Percentiles rank a stretch among this genome's conserved stretches.
Evolutionary conservation across 2,888 invertebrate species (phyloP).

Genomic region (Mechanitis messenoides): DNA sequence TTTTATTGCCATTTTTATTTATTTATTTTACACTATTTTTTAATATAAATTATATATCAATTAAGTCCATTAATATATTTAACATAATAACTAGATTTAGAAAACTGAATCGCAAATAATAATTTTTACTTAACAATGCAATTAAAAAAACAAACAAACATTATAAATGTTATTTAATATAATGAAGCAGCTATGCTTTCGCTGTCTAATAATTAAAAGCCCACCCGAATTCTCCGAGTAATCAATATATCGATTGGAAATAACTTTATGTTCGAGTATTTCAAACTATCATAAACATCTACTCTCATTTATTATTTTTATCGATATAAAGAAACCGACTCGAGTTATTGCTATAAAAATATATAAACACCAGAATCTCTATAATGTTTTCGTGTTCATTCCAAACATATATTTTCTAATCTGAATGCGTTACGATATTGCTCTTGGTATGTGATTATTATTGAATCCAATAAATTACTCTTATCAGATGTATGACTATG

Average conservation of each 20-base stretch:
- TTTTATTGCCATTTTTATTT: too few species aligned
- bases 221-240: constrained; percentile 50
- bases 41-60: too few species aligned
- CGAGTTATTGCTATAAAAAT: constrained; percentile 56
- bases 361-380: constrained; percentile 46
- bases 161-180: constrained; percentile 14
- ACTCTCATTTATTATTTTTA: constrained; percentile 48
- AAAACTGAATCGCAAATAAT: too few species aligned
- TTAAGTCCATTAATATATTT: too few species aligned
- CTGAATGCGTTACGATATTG: not conserved
- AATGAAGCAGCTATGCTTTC: constrained; percentile 45
- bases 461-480: not conserved
- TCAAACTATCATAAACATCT: constrained; percentile 47
- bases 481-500: not conserved
- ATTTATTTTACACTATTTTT: too few species aligned
- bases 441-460: constrained; percentile 1
- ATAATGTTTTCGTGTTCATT: constrained; percentile 34
- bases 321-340: constrained; percentile 53
- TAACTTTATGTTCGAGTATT: constrained; percentile 21
- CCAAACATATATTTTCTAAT: constrained; percentile 26
- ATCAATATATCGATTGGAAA: constrained; percentile 55
- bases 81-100: too few species aligned
- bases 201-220: constrained; percentile 42
- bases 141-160: not conserved
- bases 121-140: too few species aligned